phyloP scores from a whole-genome alignment of 2,113 vertebrate genomes.

The Platycercus adscitus region DNA sequence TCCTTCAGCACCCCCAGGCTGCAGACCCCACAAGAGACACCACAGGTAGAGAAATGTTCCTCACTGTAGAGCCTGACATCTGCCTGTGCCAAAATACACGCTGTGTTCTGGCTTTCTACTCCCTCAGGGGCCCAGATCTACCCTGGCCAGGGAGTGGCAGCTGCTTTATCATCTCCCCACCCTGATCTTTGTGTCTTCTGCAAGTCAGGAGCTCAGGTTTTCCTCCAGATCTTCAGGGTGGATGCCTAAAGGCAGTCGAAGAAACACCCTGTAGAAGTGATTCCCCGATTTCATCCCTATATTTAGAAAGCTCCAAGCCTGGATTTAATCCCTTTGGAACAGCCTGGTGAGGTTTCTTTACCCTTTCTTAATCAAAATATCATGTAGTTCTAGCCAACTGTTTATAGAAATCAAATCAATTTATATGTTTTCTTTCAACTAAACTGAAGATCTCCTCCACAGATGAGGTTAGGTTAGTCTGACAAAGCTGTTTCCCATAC shows the following conservation, averaged over 20 bases:
- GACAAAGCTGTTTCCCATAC: background rate
- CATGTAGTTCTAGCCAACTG: background rate
- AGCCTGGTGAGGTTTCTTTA: background rate
- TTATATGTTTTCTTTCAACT: background rate
- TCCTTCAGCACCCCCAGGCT: background rate
- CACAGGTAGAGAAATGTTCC: background rate
- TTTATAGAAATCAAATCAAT: background rate
- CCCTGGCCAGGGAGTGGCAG: no score
- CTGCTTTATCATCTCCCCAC: background rate
- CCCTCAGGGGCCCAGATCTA: background rate
- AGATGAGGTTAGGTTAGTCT: background rate
- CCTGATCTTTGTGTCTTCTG: background rate
- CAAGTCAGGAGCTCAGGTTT: background rate
- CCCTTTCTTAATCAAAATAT: background rate
- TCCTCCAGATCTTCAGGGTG: background rate
- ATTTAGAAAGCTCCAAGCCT: background rate
- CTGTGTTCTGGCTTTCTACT: background rate
- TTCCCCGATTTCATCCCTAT: background rate
- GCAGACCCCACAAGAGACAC: background rate
- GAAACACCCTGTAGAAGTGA: background rate
- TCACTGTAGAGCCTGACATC: fast-evolving
- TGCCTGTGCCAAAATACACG: background rate
- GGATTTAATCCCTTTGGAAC: background rate
- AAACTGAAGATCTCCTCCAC: background rate
- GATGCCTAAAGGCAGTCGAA: background rate